Conservation (phyloP, 1,140 invertebrate genomes). For the Gonioctena quinquepunctata region DNA sequence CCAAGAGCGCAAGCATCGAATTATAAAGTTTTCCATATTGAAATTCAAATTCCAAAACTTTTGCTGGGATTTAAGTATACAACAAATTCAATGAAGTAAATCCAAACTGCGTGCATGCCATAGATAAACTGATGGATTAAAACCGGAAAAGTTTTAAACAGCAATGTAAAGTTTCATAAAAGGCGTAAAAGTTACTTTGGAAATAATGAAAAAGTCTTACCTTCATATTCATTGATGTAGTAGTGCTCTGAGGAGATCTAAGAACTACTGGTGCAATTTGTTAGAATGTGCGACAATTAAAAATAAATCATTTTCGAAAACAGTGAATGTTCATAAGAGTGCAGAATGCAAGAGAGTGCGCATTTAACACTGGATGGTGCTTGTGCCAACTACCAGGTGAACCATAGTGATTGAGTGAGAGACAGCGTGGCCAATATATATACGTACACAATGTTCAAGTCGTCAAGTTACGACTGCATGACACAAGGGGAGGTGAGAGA, state of each 20-base stretch:
- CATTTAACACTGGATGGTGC: not conserved
- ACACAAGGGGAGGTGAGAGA: slow-evolving; percentile 13
- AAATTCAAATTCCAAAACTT: not conserved
- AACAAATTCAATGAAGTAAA: not conserved
- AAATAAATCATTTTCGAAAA: slow-evolving; percentile 9
- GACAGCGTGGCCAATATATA: not conserved
- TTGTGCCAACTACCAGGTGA: not conserved
- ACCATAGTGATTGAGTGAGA: not conserved
- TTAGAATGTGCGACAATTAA: slow-evolving; percentile 5
- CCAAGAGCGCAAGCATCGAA: not conserved
- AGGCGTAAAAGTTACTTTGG: not conserved
- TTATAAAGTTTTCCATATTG: not conserved
- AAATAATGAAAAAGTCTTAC: slow-evolving; percentile 7
- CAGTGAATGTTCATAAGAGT: slow-evolving; percentile 3
- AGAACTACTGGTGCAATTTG: slow-evolving; percentile 11
- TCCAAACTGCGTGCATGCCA: not conserved
- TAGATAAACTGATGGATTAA: not conserved
- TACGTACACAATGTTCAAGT: slow-evolving; percentile 7
- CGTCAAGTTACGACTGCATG: slow-evolving; percentile 14
- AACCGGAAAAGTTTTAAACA: not conserved
- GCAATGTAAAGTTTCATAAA: not conserved
- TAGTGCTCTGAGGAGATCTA: not conserved
- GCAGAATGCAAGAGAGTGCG: not conserved
- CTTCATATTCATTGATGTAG: slow-evolving; percentile 1
- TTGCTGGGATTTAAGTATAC: not conserved